Conservation (phyloP, 1,140 invertebrate genomes). For the Leptestheria dahalacensis region DNA sequence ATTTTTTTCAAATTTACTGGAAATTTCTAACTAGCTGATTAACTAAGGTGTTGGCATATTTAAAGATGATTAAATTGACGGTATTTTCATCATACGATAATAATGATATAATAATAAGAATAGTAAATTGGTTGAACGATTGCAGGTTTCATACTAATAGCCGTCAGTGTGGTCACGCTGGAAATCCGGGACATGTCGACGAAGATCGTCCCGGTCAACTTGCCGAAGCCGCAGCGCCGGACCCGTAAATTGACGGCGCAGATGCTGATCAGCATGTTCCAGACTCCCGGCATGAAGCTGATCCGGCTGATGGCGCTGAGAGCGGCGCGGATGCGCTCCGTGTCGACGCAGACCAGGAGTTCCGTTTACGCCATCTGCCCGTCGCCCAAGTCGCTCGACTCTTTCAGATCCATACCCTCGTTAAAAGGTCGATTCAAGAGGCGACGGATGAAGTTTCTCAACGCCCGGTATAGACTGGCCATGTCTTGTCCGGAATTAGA, state of each 20-base stretch:
- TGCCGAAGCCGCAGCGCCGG: not conserved
- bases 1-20: too few relatives aligned
- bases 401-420: not conserved
- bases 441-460: not conserved
- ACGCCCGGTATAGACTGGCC: not conserved
- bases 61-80: not conserved
- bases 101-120: too few relatives aligned
- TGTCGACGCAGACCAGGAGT: not conserved
- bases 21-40: too few relatives aligned
- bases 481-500: not conserved
- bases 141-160: slow-evolving; percentile 5
- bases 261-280: not conserved
- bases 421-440: not conserved
- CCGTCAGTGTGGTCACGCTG: not conserved
- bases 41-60: not conserved
- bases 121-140: not conserved
- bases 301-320: not conserved
- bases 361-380: not conserved
- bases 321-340: not conserved
- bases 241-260: not conserved
- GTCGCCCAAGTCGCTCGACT: not conserved
- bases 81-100: not conserved
- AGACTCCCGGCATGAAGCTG: not conserved
- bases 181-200: slow-evolving; percentile 7
- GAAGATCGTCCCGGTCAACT: slow-evolving; percentile 1